Evolutionary conservation across 2,888 invertebrate genomes (phyloP), one percentile per base, ranked within the genome.

Genomic region (Sthenelais limicola): DNA sequence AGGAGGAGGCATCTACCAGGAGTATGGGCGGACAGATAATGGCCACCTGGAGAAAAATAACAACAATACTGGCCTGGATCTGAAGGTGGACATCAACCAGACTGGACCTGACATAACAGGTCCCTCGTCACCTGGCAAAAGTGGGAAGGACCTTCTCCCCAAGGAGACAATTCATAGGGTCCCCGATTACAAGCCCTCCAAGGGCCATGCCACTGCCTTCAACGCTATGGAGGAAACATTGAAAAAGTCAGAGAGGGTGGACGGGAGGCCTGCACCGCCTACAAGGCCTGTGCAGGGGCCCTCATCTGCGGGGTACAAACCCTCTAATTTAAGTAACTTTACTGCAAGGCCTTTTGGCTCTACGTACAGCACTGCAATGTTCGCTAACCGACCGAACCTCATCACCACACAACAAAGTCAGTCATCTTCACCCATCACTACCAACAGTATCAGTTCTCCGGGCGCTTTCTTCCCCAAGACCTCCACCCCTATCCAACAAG

Each of bases 351-450:
- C 86, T 3, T 85, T 80, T 74, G 83, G 84, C 18, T 80, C 81
- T 47, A 83, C 82, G 9, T 84, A 81, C 71, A 82, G 80, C 69
- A 68, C 71, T 5, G 56, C 71, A 5, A 54, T 70, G 43, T 12
- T 58, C 30, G 48, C 43, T 5, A 71, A 58, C 71, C 28, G 62
- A 12, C 30, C 52, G 51, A 56, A 67, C 49, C n/a, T 51, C 33
- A 54, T n/a, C 51, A 48, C 47, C 58, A 52, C 58, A 5, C 38
- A 68, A 33, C 71, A 93, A 66, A 93, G 93, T 77, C 93, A 93
- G 89, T 93, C 93, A 66, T 93, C 93, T 88, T 93, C 92, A 33
- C 90, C 93, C 71, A 89, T 88, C 74, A 80, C 83, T n/a, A 80
- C 83, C 30, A 32, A 33, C 72, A 51, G 48, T 24, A 30, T 72